phyloP scores from a whole-genome alignment of 2,888 invertebrate genomes.

The Agriotes lineatus region DNA sequence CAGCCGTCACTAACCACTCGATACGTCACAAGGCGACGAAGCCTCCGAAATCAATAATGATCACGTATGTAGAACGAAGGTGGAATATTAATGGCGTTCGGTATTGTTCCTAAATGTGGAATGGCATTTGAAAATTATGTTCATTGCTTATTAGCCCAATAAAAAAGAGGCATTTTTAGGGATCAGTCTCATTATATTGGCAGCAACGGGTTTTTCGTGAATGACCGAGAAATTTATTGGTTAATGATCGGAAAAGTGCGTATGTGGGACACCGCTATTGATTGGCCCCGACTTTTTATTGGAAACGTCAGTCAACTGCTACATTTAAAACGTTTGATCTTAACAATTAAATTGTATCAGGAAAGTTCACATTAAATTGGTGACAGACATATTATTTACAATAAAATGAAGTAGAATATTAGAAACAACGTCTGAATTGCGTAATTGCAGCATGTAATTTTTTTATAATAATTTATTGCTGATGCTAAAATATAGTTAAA shows the following conservation, averaged over 20 bases:
- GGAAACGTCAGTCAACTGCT: no score
- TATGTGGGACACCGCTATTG: background rate
- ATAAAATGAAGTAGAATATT: no score
- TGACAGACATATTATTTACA: no score
- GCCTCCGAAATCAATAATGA: conserved; percentile 42
- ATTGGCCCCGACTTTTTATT: no score
- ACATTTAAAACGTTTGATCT: no score
- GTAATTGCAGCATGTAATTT: no score
- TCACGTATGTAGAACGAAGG: conserved; percentile 35
- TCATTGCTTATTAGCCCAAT: conserved; percentile 27
- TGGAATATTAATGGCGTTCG: conserved; percentile 31
- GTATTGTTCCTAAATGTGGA: conserved; percentile 35
- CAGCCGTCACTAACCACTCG: conserved; percentile 4
- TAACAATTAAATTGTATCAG: no score
- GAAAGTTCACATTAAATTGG: no score
- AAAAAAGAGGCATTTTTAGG: conserved; percentile 1
- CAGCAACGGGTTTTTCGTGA: background rate
- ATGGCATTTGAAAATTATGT: conserved; percentile 33
- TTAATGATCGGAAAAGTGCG: background rate
- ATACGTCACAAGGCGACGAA: conserved; percentile 30
- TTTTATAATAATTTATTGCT: no score
- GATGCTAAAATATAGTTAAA: no score
- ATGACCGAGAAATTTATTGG: background rate
- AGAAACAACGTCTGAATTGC: no score
- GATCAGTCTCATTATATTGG: conserved; percentile 8